Evolutionary conservation across 2,888 invertebrate genomes (phyloP), one percentile per base, ranked within the genome.

Genomic region (Cryptus viduatorius): DNA sequence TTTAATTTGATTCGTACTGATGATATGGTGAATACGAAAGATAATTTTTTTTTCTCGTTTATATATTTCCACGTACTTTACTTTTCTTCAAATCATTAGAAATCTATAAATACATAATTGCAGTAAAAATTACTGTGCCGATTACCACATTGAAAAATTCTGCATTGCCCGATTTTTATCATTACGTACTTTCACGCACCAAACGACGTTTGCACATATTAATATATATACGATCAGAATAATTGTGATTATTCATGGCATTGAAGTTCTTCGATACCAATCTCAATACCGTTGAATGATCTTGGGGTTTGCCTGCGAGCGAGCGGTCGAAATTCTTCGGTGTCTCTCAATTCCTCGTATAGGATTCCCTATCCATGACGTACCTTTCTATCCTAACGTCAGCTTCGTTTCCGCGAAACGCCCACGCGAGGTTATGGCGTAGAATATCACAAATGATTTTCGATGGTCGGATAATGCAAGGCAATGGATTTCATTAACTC

Each of bases 401-500:
- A 48, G 65, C 69, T 46, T 50, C 46, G 2, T 29, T 29, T 42
- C 10, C 14, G 7, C 14, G 5, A 61, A n/a, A 12, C 50, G 29
- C 42, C 53, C 53, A 42, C 44, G 29, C 19, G 5, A 42, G 44
- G 24, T 48, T 14, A 16, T n/a, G n/a, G 14, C 29, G 31, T 16
- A 3, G 61, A 53, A 72, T 79, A 76, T 56, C 31, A 24, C 37
- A 16, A 86, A 81, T 76, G 82, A 86, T 86, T 86, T 83, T 86
- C 82, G 82, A 87, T 87, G 86, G 76, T 86, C 77, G 50, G 29
- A 77, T 68, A 46, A 53, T 42, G 50, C 64, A 42, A 50, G 64
- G 61, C 68, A 76, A 87, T 86, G 85, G 89, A 90, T 90, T 89
- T 91, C 90, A 91, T 91, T 91, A 90, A 89, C 89, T 91, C 87